phyloP scores from a whole-genome alignment of 1,140 invertebrate species.

The Pristionchus pacificus region DNA sequence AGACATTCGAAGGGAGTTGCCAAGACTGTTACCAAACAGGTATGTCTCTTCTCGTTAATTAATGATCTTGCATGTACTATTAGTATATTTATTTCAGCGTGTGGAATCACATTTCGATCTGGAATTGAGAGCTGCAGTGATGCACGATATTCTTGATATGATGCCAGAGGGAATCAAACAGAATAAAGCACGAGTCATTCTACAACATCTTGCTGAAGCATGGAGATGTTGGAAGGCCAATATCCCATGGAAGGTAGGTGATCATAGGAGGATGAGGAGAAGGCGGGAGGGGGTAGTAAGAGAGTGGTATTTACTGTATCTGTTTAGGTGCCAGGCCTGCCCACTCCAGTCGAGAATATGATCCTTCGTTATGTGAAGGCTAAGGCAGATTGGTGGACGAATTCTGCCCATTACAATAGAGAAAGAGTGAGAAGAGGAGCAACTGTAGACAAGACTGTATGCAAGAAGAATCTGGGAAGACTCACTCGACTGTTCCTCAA shows the following conservation, averaged over 20 bases:
- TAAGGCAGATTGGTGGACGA: slow-evolving; percentile 99
- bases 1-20: slow-evolving; percentile 97
- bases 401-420: slow-evolving; percentile 98
- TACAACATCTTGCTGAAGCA: slow-evolving; percentile 97
- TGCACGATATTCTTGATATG: slow-evolving; percentile 99
- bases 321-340: slow-evolving; percentile 73
- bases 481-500: slow-evolving; percentile 93
- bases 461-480: slow-evolving; percentile 96
- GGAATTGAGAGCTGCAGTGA: slow-evolving; percentile 73
- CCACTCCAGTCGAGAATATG: slow-evolving; percentile 99
- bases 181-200: slow-evolving; percentile 95
- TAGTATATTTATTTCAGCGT: slow-evolving; percentile 62
- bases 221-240: slow-evolving; percentile 99
- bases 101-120: slow-evolving; percentile 99
- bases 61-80: too few relatives aligned
- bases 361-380: slow-evolving; percentile 98
- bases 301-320: too few relatives aligned
- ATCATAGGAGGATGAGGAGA: too few relatives aligned
- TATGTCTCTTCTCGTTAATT: background rate
- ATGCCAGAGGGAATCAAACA: slow-evolving; percentile 99
- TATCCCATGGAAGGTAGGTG: slow-evolving; percentile 99
- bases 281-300: background rate
- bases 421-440: slow-evolving; percentile 71
- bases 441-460: slow-evolving; percentile 95
- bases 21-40: slow-evolving; percentile 97